phyloP scores from a whole-genome alignment of 2,888 invertebrate species.

The Andricus curvator region DNA sequence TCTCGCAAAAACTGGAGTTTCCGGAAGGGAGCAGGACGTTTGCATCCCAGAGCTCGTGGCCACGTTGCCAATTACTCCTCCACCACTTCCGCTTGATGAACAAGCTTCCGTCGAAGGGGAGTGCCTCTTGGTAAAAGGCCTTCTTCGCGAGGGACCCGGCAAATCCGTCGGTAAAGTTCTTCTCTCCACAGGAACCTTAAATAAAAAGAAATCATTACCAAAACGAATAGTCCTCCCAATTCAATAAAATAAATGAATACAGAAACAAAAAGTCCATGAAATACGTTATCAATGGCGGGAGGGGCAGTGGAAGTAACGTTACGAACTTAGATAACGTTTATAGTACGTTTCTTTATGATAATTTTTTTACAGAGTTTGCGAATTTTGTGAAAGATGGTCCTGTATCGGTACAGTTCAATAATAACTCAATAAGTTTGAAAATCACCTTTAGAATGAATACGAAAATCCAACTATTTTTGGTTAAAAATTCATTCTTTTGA shows the following conservation, averaged over 20 bases:
- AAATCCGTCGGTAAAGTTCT: slow-evolving; percentile 87
- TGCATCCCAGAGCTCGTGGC: slow-evolving; percentile 81
- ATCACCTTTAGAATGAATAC: no score
- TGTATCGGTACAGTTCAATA: no score
- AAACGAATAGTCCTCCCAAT: not conserved
- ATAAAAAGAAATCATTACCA: slow-evolving; percentile 5
- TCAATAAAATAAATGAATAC: slow-evolving; percentile 4
- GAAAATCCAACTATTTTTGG: no score
- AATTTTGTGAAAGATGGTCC: no score
- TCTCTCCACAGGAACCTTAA: slow-evolving; percentile 81
- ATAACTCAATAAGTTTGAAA: no score
- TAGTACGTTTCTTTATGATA: no score
- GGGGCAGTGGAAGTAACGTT: no score
- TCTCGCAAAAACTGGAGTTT: slow-evolving; percentile 92
- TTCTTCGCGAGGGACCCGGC: slow-evolving; percentile 80
- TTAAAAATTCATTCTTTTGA: no score
- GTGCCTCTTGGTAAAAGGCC: slow-evolving; percentile 77
- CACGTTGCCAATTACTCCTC: slow-evolving; percentile 83
- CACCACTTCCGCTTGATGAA: slow-evolving; percentile 89
- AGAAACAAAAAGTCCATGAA: not conserved
- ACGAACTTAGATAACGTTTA: no score
- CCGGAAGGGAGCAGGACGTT: slow-evolving; percentile 92
- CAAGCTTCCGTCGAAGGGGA: slow-evolving; percentile 89
- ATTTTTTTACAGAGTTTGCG: no score
- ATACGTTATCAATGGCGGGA: no score